These are phyloP conservation scores for Alcis repandata DNA, from an alignment of 2,888 invertebrate genomes.

Conservation along the genomic window DNA sequence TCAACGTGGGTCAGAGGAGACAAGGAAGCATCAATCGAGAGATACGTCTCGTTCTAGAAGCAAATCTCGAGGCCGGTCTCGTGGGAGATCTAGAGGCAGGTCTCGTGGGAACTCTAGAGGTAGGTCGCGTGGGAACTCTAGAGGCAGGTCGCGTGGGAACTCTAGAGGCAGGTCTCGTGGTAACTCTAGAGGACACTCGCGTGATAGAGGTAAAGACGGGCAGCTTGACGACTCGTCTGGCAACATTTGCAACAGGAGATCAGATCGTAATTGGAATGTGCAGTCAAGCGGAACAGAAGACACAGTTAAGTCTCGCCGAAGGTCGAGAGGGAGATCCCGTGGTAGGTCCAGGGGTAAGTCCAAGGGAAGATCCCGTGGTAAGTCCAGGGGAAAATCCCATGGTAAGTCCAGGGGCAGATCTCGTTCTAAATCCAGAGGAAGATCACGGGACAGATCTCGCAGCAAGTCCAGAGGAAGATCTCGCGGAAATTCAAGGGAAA, in stretches of 20 bases:
- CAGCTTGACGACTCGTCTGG: too few relatives aligned
- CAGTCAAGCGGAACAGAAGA: conserved; percentile 27
- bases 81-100: conserved; percentile 36
- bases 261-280: conserved; percentile 26
- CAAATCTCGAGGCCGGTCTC: conserved; percentile 39
- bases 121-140: conserved; percentile 45
- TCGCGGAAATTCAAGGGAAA: conserved; percentile 23
- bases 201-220: too few relatives aligned
- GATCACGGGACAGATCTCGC: conserved; percentile 26
- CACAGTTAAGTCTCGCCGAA: conserved; percentile 27
- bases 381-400: conserved; percentile 34
- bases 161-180: conserved; percentile 10
- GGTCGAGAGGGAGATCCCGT: conserved; percentile 30
- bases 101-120: conserved; percentile 42
- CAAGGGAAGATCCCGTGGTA: conserved; percentile 28
- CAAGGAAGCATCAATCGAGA: conserved; percentile 8
- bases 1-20: background rate
- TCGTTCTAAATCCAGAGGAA: conserved; percentile 27
- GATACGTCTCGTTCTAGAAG: conserved; percentile 32
- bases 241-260: conserved; percentile 23
- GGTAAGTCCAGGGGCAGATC: conserved; percentile 9
- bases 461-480: conserved; percentile 26
- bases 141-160: conserved; percentile 21
- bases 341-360: conserved; percentile 30
- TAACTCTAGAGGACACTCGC: too few relatives aligned